phyloP scores from a whole-genome alignment of 1,140 invertebrate genomes.

The roundworm (Caenorhabditis elegans) region DNA sequence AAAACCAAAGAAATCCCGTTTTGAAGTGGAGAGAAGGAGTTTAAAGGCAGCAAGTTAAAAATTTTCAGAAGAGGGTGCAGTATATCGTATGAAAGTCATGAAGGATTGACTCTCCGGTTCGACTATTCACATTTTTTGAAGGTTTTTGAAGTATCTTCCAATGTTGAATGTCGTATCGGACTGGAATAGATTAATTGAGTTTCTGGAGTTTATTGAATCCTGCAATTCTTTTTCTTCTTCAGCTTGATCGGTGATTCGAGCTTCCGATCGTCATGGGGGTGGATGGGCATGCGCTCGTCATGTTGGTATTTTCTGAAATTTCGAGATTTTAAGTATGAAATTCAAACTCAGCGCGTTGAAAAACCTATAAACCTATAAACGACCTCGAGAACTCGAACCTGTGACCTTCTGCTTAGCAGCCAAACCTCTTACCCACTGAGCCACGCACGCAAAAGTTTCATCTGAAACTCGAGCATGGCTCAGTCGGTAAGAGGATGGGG shows the following conservation, averaged over 20 bases:
- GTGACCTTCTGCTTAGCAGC: too few species aligned
- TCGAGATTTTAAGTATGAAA: not conserved
- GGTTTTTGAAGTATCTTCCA: too few species aligned
- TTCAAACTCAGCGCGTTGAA: too few species aligned
- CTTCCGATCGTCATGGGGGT: slow-evolving; percentile 28
- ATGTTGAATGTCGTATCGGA: slow-evolving; percentile 1
- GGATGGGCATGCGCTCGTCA: slow-evolving; percentile 27
- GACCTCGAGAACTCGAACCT: too few species aligned
- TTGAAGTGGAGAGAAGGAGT: not conserved
- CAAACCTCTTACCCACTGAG: too few species aligned
- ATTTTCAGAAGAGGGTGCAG: too few species aligned
- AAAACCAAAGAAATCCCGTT: slow-evolving; percentile 13
- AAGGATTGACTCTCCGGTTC: slow-evolving; percentile 23
- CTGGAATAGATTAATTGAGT: too few species aligned
- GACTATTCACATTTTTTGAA: not conserved
- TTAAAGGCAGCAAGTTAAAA: not conserved
- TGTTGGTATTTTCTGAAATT: slow-evolving; percentile 41
- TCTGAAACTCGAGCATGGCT: too few species aligned
- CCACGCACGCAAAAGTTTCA: too few species aligned
- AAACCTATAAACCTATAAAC: too few species aligned
- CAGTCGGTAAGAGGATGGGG: too few species aligned
- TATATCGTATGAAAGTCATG: slow-evolving; percentile 7
- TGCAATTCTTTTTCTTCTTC: slow-evolving; percentile 47
- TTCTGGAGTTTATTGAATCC: slow-evolving; percentile 38
- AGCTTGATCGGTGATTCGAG: slow-evolving; percentile 36